phyloP scores from a whole-genome alignment of 2,113 vertebrate genomes.

The Thalassarche chlororhynchos region DNA sequence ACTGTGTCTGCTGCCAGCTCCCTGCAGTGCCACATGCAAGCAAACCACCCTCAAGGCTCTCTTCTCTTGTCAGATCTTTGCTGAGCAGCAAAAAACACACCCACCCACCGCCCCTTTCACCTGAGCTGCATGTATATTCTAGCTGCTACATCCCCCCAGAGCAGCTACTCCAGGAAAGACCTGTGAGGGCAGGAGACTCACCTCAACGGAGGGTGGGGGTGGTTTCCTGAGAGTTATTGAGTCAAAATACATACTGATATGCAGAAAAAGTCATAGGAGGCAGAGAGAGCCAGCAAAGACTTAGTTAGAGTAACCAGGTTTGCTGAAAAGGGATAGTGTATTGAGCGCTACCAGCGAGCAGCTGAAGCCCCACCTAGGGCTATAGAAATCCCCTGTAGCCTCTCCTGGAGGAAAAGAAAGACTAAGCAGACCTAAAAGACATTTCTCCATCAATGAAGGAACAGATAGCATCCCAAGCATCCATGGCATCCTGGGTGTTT shows the following conservation, averaged over 20 bases:
- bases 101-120: neutral
- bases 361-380: neutral
- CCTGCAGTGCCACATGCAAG: neutral
- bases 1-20: neutral
- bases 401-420: neutral
- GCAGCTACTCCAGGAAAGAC: neutral
- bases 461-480: neutral
- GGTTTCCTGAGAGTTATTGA: neutral
- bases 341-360: neutral
- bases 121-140: neutral
- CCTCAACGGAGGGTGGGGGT: neutral
- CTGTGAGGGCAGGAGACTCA: neutral
- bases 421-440: neutral
- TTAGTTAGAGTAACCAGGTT: neutral
- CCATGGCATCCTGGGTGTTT: neutral
- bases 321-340: neutral
- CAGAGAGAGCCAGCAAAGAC: neutral
- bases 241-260: neutral
- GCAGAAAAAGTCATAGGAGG: neutral
- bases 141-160: neutral
- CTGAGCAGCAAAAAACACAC: neutral
- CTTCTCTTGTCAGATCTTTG: constrained; percentile 7
- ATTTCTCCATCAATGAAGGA: neutral
- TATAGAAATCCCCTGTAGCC: neutral
- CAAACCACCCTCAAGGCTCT: neutral